Conservation (phyloP, 1,140 invertebrate species). For the Venustaconcha ellipsiformis region DNA sequence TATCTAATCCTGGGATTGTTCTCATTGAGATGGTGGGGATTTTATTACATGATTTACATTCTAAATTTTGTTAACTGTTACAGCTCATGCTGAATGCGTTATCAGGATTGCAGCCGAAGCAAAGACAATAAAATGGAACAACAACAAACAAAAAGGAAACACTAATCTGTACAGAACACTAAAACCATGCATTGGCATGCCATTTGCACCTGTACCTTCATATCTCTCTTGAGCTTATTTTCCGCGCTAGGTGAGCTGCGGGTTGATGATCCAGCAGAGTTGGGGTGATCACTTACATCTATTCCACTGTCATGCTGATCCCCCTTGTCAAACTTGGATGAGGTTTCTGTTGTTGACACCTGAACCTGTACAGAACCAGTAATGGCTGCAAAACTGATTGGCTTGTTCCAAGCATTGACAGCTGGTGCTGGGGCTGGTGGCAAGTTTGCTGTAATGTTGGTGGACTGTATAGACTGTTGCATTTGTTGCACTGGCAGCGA, state of each 20-base stretch:
- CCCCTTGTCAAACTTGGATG: slow-evolving; percentile 60
- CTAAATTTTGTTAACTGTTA: too few species aligned
- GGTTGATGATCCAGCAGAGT: slow-evolving; percentile 70
- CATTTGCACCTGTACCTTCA: too few species aligned
- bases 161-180: too few species aligned
- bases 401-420: slow-evolving; percentile 89
- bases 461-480: slow-evolving; percentile 2
- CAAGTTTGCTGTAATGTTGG: slow-evolving; percentile 25
- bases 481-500: slow-evolving; percentile 11
- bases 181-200: too few species aligned
- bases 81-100: neutral
- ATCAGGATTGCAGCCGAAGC: neutral
- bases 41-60: too few species aligned
- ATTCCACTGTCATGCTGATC: slow-evolving; percentile 72
- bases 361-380: slow-evolving; percentile 30
- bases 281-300: slow-evolving; percentile 71
- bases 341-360: slow-evolving; percentile 4
- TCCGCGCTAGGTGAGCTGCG: slow-evolving; percentile 70
- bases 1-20: too few species aligned
- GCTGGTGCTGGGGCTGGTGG: slow-evolving; percentile 76
- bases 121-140: too few species aligned
- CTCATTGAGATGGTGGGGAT: too few species aligned
- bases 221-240: slow-evolving; percentile 51
- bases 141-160: too few species aligned
- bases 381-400: slow-evolving; percentile 73